Percentiles rank a stretch among this genome's conserved stretches.
These are phyloP conservation scores for Pseudococcus jackbeardsleyi DNA, from an alignment of 2,888 invertebrate species.

Conservation along the genomic window DNA sequence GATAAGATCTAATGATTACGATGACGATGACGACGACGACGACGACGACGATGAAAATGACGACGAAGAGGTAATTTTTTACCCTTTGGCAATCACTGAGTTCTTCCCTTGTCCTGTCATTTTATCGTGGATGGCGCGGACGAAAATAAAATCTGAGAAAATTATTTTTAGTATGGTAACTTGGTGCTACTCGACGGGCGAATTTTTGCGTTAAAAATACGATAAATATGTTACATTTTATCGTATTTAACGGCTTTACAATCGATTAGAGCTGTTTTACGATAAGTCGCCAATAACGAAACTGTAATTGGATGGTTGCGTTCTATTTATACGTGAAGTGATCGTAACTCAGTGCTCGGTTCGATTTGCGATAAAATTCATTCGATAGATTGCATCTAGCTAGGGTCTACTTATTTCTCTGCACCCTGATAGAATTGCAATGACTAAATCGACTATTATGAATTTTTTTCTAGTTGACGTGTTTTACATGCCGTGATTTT, in stretches of 20 bases:
- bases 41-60: conserved; percentile 56
- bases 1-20: conserved; percentile 63
- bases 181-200: background rate
- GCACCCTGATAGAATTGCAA: too few relatives aligned
- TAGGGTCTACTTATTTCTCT: background rate
- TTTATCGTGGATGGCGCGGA: background rate
- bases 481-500: too few relatives aligned
- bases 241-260: background rate
- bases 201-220: background rate
- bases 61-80: conserved; percentile 18
- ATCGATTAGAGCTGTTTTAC: background rate
- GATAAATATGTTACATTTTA: conserved; percentile 5
- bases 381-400: background rate
- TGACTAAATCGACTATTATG: too few relatives aligned
- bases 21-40: conserved; percentile 61
- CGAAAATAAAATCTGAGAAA: background rate
- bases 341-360: background rate
- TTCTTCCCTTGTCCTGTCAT: background rate
- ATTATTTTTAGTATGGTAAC: conserved; percentile 2
- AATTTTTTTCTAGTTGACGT: too few relatives aligned
- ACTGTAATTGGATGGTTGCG: background rate
- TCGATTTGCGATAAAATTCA: background rate
- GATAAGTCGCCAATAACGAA: background rate
- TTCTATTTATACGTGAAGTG: conserved; percentile 5
- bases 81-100: background rate